A percentile compares a stretch with the other conserved stretches of the same genome.
These are phyloP conservation scores for Condylura cristata DNA, from an alignment of 2,113 vertebrate species.

Conservation along the genomic window DNA sequence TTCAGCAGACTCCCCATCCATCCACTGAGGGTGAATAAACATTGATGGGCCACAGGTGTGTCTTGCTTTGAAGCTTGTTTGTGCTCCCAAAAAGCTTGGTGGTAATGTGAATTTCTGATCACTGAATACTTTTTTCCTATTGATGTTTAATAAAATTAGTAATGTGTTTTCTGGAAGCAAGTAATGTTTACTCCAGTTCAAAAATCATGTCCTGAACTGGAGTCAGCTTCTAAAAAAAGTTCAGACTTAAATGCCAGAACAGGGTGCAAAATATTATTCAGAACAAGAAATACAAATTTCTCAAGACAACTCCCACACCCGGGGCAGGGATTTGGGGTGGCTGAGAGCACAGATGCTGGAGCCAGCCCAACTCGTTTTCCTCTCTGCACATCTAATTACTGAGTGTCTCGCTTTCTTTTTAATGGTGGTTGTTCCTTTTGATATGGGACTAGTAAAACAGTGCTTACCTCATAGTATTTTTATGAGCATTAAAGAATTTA, in stretches of 20 bases:
- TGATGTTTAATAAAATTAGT: conserved; percentile 34
- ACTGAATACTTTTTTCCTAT: not conserved
- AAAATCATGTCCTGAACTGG: not conserved
- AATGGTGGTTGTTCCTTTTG: not conserved
- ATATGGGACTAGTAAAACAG: not conserved
- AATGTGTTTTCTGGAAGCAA: conserved; percentile 47
- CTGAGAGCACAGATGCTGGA: not conserved
- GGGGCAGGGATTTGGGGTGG: not conserved
- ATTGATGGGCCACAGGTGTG: not conserved
- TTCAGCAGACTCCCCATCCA: not conserved
- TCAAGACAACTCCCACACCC: not conserved
- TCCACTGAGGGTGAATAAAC: not conserved
- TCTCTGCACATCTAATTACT: not conserved
- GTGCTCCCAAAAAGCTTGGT: not conserved
- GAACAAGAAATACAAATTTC: not conserved
- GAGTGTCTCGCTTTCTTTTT: not conserved
- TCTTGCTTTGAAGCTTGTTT: not conserved
- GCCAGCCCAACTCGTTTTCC: not conserved
- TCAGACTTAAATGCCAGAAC: not conserved
- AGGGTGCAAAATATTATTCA: not conserved
- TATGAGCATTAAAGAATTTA: not conserved
- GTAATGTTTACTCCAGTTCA: conserved; percentile 32
- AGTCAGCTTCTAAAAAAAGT: conserved; percentile 26
- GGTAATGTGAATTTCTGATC: not conserved
- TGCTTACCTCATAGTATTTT: not conserved